Base-by-base conservation (phyloP, 1,140 invertebrate genomes). In the Stegodyphus mimosarum region DNA sequence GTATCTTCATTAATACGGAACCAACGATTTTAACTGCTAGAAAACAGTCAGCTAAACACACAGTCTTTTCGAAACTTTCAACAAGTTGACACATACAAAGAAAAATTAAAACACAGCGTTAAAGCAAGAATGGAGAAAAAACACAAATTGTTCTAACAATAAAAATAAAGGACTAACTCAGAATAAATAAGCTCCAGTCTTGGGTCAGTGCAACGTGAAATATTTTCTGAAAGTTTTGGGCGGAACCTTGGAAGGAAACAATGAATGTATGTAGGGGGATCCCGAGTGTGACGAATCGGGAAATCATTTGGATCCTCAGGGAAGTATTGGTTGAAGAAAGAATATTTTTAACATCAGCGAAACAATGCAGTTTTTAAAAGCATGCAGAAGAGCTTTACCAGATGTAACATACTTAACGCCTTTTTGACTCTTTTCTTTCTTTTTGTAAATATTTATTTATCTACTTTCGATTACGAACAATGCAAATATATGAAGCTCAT, bases 241-340 rank as follows among this genome's bases (percentile, higher is more conserved):
- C 66, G 66, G 66, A 69, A n/a, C 66, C 10, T 7, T 1, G 11
- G 17, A 69, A 11, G 1, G 66, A 69, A 48, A 69, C 66, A 69
- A 69, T 69, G 66, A 9, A 69, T 9, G 66, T 11, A 13, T n/a
- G 60, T 33, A 33, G 66, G 66, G 66, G 66, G 9, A 9, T 9
- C 17, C 66, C 66, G 17, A 69, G 66, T 69, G 66, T 69, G 66
- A 69, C 66, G 66, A 69, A 69, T 17, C 9, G 66, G 17, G 66
- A 69, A 69, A 69, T 69, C 66, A 48, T 69, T 69, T n/a, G 60
- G n/a, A 63, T 11, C n/a, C n/a, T 63, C n/a, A n/a, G 60, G 60
- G 60, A 63, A 63, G n/a, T 11, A n/a, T 11, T 13, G 60, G n/a
- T 13, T 11, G 60, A n/a, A 63, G 10, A 63, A n/a, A 63, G 60